Base-by-base conservation (phyloP, 2,797 vertebrate species). In the Gambelia wislizenii region DNA sequence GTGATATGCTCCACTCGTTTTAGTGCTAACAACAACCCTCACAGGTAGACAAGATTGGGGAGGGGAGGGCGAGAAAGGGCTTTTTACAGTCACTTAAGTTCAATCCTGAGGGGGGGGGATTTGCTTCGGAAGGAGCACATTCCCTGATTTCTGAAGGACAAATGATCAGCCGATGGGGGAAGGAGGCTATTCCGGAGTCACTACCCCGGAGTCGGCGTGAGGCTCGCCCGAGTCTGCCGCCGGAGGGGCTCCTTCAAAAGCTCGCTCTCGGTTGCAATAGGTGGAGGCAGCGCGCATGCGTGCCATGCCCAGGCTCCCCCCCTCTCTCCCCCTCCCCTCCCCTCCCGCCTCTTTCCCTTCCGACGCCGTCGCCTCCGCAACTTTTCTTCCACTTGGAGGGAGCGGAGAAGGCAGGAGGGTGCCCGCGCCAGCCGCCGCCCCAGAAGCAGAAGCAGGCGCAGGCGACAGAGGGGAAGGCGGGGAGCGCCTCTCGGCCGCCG, bases 261-360 rank as follows among this genome's bases (percentile, higher is more conserved):
- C 95, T 90, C 95, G 92, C 94, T 91, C 87, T 92, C 76, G 91
- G 47, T 94, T 96, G 97, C 96, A 93, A 97, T 96, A 96, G 97
- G 97, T 91, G 90, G 93, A 93, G 47, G 85, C 77, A 89, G 27
- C 36, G 98, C 98, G 98, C 98, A 98, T 98, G 98, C 98, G 98
- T 97, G 88, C 13, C 94, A 86, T 87, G 8, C 90, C 64, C 90
- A 95, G 93, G 96, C 95, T 91, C 96, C 54, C 69, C 25, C 49
- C 67, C 44, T 52, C 33, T 27, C 25, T 69, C n/a, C 20, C 67
- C 14, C 76, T 30, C 52, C 13, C 74, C 6, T 16, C 64, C 16
- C 20, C 44, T 6, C 42, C 39, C 47, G 2, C 56, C 22, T 20
- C 72, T 39, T 39, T n/a, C 42, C 72, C 97, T 96, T 94, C 97